Base-by-base conservation (phyloP, 1,140 invertebrate genomes). In the Zaprionus ornatus region DNA sequence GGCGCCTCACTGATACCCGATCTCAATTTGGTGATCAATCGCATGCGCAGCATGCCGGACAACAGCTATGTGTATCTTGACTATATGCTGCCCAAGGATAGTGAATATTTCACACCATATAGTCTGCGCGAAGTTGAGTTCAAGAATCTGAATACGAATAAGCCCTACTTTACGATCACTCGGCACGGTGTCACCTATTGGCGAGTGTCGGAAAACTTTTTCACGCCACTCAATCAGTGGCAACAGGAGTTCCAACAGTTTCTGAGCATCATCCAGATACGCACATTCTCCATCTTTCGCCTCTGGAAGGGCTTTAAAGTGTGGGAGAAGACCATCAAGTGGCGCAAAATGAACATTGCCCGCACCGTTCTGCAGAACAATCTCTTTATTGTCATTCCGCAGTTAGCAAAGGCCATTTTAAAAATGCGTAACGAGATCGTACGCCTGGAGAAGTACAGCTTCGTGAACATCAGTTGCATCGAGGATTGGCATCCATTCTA, bases 301-400 rank as follows among this genome's bases (percentile, higher is more conserved):
- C 94, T 95, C 57, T 97, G 97, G 97, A 97, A 97, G 92, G 95
- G 96, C 0, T 97, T 97, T 91, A 96, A 95, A 80, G 94, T 96
- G 0, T 98, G 97, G 97, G 93, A 94, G 42, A 96, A 96, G 83
- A 95, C 95, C n/a, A 94, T 97, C 17, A 93, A 94, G 25, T 95
- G 94, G 74, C 94, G 94, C 40, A 97, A 97, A 91, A 94, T 95
- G 54, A 93, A 90, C 45, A 91, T 92, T 9, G 94, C 95, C 0
- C 94, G 94, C 15, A 94, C 93, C 48, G 92, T 93, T 67, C 83
- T 98, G 0, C 93, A 94, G 15, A 94, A 95, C 35, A 95, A 96
- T 88, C 92, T 97, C 4, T 97, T 97, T 74, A 95, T 96, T 68
- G 94, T 95, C 0, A 96, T 97, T 78, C 94, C 94, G n/a, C 94